Percentiles rank a stretch among this genome's conserved stretches.
Conservation (phyloP, 2,797 vertebrate genomes). For the Malacoctenus gilli region DNA sequence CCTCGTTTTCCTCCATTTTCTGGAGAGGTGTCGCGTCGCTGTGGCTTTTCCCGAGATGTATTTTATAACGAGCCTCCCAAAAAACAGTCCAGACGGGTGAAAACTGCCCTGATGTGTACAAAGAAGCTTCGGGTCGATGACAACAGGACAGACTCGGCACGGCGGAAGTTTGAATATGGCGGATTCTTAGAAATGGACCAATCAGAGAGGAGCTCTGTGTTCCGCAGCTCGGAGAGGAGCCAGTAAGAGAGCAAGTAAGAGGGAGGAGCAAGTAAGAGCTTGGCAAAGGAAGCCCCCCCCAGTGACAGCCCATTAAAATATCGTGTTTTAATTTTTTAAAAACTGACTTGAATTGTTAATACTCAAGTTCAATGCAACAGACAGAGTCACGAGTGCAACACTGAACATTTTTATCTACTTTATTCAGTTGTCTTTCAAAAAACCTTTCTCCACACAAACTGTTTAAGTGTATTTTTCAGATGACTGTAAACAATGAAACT, state of each 20-base stretch:
- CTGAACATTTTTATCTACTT: too few species aligned
- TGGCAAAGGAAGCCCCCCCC: neutral
- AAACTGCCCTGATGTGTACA: conserved; percentile 41
- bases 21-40: neutral
- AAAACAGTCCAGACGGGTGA: neutral
- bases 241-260: conserved; percentile 10
- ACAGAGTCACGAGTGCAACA: too few species aligned
- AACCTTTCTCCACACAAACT: too few species aligned
- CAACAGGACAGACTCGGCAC: conserved; percentile 55
- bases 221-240: conserved; percentile 36
- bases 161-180: conserved; percentile 82
- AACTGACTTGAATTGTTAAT: too few species aligned
- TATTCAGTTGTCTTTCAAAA: too few species aligned
- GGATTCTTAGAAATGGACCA: conserved; percentile 73
- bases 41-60: neutral
- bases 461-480: too few species aligned
- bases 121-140: conserved; percentile 54
- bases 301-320: too few species aligned
- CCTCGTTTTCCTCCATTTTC: conserved; percentile 74
- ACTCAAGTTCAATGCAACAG: too few species aligned
- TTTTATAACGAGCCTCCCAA: neutral
- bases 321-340: too few species aligned
- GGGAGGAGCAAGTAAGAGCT: conserved; percentile 49
- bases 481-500: too few species aligned
- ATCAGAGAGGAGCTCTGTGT: conserved; percentile 48